Evolutionary conservation across 2,888 invertebrate species (phyloP).

Genomic region (Cosmia trapezina): DNA sequence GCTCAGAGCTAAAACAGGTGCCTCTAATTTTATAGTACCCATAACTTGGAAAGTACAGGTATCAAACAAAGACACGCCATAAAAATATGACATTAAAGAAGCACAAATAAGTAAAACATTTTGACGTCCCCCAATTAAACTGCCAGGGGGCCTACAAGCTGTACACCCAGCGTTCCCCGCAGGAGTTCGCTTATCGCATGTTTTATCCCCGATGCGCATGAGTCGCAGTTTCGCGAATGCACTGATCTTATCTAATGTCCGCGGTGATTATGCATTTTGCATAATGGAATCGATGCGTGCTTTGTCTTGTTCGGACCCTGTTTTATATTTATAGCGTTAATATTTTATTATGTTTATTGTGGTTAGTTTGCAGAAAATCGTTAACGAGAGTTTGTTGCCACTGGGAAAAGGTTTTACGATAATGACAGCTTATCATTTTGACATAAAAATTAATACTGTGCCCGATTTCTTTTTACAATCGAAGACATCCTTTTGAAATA

Average conservation of each 20-base stretch:
- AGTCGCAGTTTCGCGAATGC: constrained; percentile 70
- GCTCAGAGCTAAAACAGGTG: constrained; percentile 16
- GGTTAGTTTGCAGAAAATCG: constrained; percentile 38
- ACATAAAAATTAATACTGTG: constrained; percentile 24
- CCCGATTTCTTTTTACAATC: not conserved
- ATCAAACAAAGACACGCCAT: constrained; percentile 44
- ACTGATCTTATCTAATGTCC: constrained; percentile 79
- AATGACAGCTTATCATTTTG: constrained; percentile 45
- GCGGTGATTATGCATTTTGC: constrained; percentile 82
- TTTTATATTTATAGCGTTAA: constrained; percentile 57
- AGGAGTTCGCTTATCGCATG: constrained; percentile 68
- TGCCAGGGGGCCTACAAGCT: constrained; percentile 68
- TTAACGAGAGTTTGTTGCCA: constrained; percentile 59
- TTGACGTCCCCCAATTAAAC: constrained; percentile 80
- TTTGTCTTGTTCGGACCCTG: constrained; percentile 57
- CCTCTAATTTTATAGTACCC: constrained; percentile 10
- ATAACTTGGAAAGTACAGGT: constrained; percentile 11
- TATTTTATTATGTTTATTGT: constrained; percentile 50
- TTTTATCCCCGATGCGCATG: constrained; percentile 63
- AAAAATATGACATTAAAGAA: constrained; percentile 45
- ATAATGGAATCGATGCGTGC: constrained; percentile 62
- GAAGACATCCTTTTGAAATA: not conserved
- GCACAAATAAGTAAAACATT: constrained; percentile 73
- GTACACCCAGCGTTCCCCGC: constrained; percentile 67
- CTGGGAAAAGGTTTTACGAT: constrained; percentile 53